Base-by-base conservation (phyloP, 2,888 invertebrate genomes). In the Netelia melanura region DNA sequence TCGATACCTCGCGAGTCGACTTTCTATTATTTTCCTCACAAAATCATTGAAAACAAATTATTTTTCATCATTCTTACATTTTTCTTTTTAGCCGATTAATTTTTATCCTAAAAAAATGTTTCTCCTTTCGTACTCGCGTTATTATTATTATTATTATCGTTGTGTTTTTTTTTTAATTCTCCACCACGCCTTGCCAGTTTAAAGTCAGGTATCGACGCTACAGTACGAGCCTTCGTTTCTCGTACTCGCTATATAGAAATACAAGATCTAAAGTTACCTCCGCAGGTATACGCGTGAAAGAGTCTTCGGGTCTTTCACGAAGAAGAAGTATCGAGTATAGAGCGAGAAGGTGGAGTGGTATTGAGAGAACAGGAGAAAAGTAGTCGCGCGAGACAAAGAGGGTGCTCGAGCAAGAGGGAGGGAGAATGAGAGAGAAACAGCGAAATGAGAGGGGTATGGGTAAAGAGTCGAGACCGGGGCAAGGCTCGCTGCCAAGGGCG, bases 401-500 rank as follows among this genome's bases (percentile, higher is more conserved):
- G 64, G 58, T 38, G 70, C 23, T 30, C 58, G 83, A 52, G 54
- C 25, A 11, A 38, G 43, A 54, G n/a, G 52, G 61, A 38, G 38
- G 38, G 38, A 38, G 38, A 38, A 38, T 38, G 38, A 38, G 21
- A 38, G 71, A 64, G 64, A 75, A 56, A 30, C 23, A 68, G 61
- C 52, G 30, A 61, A 77, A 72, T 70, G 44, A 74, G 68, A 30
- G 23, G 67, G 65, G 65, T 72, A 72, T 70, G 61, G 58, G 74
- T 80, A 64, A 70, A 83, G 67, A 78, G 78, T 67, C 77, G 83
- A 87, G 87, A 87, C 85, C 88, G 86, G 89, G 87, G 88, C 89
- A 90, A 89, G 87, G 89, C 89, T 88, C 89, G 89, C 89, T 88
- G 88, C 86, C 91, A 91, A 91, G 91, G 91, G 90, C 89, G 88